Base-by-base conservation (phyloP, 2,888 invertebrate species). In the Andrena flavipes region DNA sequence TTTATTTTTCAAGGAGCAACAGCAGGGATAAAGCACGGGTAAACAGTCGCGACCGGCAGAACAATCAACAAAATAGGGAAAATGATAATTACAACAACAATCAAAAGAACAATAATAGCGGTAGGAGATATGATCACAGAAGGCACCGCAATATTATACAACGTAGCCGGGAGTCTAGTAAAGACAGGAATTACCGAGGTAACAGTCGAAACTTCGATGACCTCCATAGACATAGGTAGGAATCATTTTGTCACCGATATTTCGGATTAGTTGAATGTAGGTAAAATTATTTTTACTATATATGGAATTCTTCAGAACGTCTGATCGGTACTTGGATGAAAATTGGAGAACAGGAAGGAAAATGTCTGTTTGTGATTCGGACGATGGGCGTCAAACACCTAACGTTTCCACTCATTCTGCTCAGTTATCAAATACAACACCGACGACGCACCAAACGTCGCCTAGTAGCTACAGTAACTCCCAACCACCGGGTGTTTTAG, bases 151-250 rank as follows among this genome's bases (percentile, higher is more conserved):
- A 91, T 84, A 86, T 87, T 64, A 88, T 90, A 64, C 92, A 92
- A 60, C 91, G 91, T 62, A 95, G 95, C 86, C 92, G 95, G 48
- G 95, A 95, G 83, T 91, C 93, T 29, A 95, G 95, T 84, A 94
- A 94, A 88, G 95, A 95, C 54, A 92, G 95, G 84, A 93, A 90
- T 88, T 92, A 89, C 68, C 90, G 93, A 48, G 87, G 88, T 56
- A 81, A 84, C 16, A 91, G 90, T 75, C 91, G 93, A 70, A 91
- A 89, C 77, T 91, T 92, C 0, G 93, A 94, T 35, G 92, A 93
- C 42, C 90, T 89, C 75, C 90, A 90, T 67, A 88, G 90, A 88
- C 91, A 88, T 67, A 92, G 91, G 92, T 92, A 88, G 35, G 54
- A 79, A 49, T 29, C 29, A 23, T 49, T 67, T n/a, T 54, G 4